Evolutionary conservation across 2,888 invertebrate genomes (phyloP).

Genomic region (Eutolmus rufibarbis): DNA sequence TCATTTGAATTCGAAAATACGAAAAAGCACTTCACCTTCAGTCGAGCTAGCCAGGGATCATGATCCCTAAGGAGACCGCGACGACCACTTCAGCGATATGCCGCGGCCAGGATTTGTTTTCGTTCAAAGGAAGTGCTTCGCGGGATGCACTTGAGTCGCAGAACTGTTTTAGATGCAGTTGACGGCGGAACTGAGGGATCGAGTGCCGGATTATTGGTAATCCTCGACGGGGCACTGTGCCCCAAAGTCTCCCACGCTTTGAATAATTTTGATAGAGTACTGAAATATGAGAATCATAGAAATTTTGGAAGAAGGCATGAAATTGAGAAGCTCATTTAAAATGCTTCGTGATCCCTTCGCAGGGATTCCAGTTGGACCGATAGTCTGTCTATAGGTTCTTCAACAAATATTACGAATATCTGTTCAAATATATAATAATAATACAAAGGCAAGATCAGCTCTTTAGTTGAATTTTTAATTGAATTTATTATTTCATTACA

Average conservation of each 20-base stretch:
- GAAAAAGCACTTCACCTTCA: not conserved
- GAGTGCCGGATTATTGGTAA: not conserved
- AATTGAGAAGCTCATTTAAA: not conserved
- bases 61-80: not conserved
- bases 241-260: not conserved
- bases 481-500: too few species aligned
- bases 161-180: not conserved
- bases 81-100: not conserved
- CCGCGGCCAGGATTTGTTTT: not conserved
- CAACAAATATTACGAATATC: too few species aligned
- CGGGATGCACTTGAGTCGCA: not conserved
- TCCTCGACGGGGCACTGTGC: not conserved
- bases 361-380: too few species aligned
- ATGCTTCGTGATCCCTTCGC: not conserved
- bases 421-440: too few species aligned
- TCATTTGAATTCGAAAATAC: not conserved
- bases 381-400: too few species aligned
- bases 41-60: not conserved
- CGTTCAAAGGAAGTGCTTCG: not conserved
- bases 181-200: not conserved
- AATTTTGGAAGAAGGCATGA: not conserved
- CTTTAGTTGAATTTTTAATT: too few species aligned
- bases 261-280: not conserved
- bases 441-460: too few species aligned
- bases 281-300: not conserved